Evolutionary conservation across 2,797 vertebrate genomes (phyloP).

Genomic region (Ptychobarbus kaznakovi): DNA sequence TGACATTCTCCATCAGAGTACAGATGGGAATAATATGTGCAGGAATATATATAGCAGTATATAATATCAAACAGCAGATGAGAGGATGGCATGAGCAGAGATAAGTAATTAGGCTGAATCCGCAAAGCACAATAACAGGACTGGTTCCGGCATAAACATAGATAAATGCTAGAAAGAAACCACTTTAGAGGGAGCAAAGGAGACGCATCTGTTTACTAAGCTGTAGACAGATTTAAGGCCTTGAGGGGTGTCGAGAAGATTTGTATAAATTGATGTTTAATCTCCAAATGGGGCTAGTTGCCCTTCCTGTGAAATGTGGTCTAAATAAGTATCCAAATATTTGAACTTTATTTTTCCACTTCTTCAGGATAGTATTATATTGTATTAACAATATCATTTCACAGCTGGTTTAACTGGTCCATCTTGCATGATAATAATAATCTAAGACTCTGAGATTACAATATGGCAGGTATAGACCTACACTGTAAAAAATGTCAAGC

Average conservation of each 20-base stretch:
- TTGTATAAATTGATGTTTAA: background rate
- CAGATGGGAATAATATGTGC: background rate
- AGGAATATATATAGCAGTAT: background rate
- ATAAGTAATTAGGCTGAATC: constrained; percentile 10
- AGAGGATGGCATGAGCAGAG: background rate
- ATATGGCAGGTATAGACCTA: background rate
- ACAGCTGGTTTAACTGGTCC: background rate
- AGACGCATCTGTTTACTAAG: constrained; percentile 24
- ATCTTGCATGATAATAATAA: background rate
- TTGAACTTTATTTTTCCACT: background rate
- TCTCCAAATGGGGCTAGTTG: constrained; percentile 1
- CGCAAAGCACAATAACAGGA: background rate
- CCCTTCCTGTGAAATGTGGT: background rate
- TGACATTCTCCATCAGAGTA: background rate
- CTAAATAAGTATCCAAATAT: background rate
- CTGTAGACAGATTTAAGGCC: constrained; percentile 30
- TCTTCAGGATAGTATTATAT: background rate
- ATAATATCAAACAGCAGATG: constrained; percentile 2
- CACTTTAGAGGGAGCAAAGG: constrained; percentile 6
- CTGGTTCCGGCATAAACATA: background rate
- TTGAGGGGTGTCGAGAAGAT: constrained; percentile 22
- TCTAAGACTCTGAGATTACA: background rate
- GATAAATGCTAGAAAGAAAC: constrained; percentile 22
- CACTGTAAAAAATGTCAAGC: no score
- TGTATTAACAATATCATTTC: background rate